phyloP scores from a whole-genome alignment of 2,113 vertebrate genomes.

The Halichoeres trimaculatus region DNA sequence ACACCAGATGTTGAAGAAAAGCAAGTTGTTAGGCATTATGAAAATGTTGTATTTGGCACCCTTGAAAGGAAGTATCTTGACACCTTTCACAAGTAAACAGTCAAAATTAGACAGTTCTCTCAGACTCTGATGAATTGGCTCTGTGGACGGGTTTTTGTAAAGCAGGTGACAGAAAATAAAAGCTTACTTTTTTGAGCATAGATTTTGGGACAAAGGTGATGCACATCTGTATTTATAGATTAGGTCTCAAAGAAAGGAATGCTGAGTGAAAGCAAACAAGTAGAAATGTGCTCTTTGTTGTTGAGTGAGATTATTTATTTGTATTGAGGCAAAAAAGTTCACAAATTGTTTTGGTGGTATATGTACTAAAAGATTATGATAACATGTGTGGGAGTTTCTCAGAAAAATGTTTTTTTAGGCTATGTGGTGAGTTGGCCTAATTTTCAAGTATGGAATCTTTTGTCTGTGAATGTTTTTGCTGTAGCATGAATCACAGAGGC shows the following conservation, averaged over 20 bases:
- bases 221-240: neutral
- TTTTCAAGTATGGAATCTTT: neutral
- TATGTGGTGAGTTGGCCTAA: neutral
- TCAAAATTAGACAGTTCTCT: neutral
- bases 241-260: neutral
- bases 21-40: neutral
- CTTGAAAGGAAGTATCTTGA: neutral
- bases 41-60: neutral
- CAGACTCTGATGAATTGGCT: neutral
- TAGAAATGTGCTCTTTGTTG: neutral
- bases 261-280: neutral
- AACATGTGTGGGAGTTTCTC: neutral
- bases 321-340: neutral
- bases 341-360: neutral
- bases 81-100: neutral
- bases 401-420: neutral
- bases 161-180: constrained; percentile 5
- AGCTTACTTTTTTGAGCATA: neutral
- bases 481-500: neutral
- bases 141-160: neutral
- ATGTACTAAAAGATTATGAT: neutral
- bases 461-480: neutral
- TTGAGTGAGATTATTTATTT: neutral
- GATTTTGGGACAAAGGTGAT: neutral
- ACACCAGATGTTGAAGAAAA: constrained; percentile 7